Conservation (phyloP, 2,113 vertebrate genomes). For the Lophura nycthemera region DNA sequence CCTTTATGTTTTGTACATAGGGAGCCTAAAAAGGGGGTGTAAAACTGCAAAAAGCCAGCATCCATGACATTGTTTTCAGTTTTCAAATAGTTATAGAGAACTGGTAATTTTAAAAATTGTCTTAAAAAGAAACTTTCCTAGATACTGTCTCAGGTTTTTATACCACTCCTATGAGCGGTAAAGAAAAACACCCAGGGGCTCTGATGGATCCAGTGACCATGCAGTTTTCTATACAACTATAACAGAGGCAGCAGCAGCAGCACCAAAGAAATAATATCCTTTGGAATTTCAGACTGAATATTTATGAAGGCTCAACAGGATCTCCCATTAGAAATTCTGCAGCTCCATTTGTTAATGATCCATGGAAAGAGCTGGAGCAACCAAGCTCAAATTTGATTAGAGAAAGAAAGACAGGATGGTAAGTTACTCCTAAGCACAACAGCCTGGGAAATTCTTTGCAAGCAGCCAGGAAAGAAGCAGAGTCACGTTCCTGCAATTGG, state of each 20-base stretch:
- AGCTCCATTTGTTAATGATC: conserved; percentile 13
- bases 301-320: not conserved
- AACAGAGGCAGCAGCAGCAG: not conserved
- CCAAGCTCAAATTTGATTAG: not conserved
- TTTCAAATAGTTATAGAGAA: not conserved
- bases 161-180: not conserved
- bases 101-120: not conserved
- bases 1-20: not conserved
- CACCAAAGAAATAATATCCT: not conserved
- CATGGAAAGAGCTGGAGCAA: not conserved
- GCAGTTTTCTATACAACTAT: not conserved
- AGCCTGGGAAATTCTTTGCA: not conserved
- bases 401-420: not conserved
- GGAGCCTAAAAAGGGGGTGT: not conserved
- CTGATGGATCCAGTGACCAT: not conserved
- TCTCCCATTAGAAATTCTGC: not conserved
- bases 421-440: not conserved
- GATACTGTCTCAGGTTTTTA: not conserved
- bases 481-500: not conserved
- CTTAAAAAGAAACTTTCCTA: not conserved
- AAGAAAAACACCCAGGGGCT: not conserved
- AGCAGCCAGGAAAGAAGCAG: not conserved
- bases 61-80: not conserved
- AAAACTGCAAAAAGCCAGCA: not conserved
- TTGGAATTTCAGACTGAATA: conserved; percentile 20